These are phyloP conservation scores for Xestia ashworthii DNA, from an alignment of 2,888 invertebrate genomes.

Conservation along the genomic window DNA sequence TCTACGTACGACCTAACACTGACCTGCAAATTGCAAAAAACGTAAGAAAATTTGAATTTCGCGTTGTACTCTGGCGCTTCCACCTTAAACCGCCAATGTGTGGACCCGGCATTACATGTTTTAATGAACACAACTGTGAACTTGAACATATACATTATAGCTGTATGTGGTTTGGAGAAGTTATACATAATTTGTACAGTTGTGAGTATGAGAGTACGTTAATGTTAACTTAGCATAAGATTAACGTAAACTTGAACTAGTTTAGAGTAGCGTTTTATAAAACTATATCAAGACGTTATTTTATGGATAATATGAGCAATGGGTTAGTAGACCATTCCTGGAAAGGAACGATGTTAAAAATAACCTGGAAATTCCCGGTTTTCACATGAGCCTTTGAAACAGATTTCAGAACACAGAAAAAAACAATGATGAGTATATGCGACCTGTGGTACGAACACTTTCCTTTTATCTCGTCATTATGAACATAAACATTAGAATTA, in stretches of 20 bases:
- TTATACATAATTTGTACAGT: conserved; percentile 41
- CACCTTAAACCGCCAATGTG: conserved; percentile 1
- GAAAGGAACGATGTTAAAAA: too few species aligned
- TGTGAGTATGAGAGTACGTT: conserved; percentile 14
- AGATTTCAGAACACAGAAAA: too few species aligned
- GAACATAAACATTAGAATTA: too few species aligned
- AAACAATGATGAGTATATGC: too few species aligned
- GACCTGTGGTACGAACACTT: too few species aligned
- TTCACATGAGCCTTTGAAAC: too few species aligned
- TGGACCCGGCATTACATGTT: background rate
- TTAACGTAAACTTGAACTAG: conserved; percentile 33
- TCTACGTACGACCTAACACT: too few species aligned
- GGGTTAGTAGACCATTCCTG: background rate
- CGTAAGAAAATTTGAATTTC: too few species aligned
- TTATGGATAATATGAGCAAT: background rate
- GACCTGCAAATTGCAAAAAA: too few species aligned
- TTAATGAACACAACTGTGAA: conserved; percentile 25
- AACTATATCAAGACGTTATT: conserved; percentile 8
- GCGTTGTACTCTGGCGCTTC: too few species aligned
- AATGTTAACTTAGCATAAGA: conserved; percentile 28
- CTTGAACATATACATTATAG: conserved; percentile 34
- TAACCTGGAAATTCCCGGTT: too few species aligned
- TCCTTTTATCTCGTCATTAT: too few species aligned
- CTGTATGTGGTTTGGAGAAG: conserved; percentile 10
- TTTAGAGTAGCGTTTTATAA: conserved; percentile 13